Conservation (phyloP, 2,113 vertebrate species). For the Cynocephalus volans region DNA sequence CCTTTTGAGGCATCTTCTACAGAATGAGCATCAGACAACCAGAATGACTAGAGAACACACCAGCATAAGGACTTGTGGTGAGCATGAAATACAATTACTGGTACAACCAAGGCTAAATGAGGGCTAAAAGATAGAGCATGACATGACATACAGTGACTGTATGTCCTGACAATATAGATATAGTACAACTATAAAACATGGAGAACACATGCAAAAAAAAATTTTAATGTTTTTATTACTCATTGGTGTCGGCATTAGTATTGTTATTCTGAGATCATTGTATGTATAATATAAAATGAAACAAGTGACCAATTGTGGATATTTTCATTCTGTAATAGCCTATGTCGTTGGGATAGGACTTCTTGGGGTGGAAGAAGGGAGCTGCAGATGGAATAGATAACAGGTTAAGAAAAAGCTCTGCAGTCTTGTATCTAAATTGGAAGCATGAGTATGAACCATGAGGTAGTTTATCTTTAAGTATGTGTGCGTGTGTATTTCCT, state of each 20-base stretch:
- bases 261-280: neutral
- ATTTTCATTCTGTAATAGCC: neutral
- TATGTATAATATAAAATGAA: neutral
- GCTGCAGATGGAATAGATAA: neutral
- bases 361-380: neutral
- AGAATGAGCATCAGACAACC: neutral
- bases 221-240: neutral
- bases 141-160: neutral
- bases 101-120: neutral
- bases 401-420: neutral
- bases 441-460: neutral
- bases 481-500: neutral
- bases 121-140: neutral
- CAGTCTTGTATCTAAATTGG: neutral
- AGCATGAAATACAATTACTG: neutral
- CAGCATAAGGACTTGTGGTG: neutral
- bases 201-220: neutral
- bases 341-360: neutral
- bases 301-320: neutral
- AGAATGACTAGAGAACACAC: conserved; percentile 3
- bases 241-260: neutral
- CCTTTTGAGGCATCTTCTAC: neutral
- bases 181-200: neutral
- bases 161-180: neutral
- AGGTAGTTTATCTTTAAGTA: neutral